A percentile compares a stretch with the other conserved stretches of the same genome.
These are phyloP conservation scores for Mayetiola destructor DNA, from an alignment of 2,888 invertebrate genomes.

Conservation along the genomic window DNA sequence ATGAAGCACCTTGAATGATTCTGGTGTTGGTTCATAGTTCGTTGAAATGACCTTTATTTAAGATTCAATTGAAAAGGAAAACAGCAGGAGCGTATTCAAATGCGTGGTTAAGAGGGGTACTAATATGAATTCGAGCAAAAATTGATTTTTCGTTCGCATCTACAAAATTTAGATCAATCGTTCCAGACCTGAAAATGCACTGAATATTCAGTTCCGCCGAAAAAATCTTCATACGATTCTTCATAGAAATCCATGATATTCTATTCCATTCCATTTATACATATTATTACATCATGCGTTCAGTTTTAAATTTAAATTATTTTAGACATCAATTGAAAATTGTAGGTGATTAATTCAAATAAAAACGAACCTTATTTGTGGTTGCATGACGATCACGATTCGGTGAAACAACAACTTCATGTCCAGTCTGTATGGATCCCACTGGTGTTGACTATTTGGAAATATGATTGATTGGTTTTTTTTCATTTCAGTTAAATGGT, in stretches of 20 bases:
- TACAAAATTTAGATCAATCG: too few relatives aligned
- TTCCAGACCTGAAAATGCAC: slow-evolving; percentile 4
- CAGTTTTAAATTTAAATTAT: background rate
- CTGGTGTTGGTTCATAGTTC: too few relatives aligned
- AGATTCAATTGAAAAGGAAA: too few relatives aligned
- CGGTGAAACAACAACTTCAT: slow-evolving; percentile 81
- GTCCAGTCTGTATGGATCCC: slow-evolving; percentile 80
- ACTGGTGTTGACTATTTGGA: slow-evolving; percentile 92
- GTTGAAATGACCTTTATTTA: too few relatives aligned
- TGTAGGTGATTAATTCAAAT: background rate
- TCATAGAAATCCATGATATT: background rate
- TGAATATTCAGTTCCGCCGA: background rate
- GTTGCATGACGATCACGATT: slow-evolving; percentile 73
- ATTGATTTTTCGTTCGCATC: too few relatives aligned
- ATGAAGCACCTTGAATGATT: too few relatives aligned
- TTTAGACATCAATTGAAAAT: background rate
- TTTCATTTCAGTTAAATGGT: too few relatives aligned
- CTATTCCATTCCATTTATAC: background rate
- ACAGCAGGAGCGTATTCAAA: too few relatives aligned
- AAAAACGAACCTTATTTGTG: slow-evolving; percentile 37
- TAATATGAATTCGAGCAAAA: too few relatives aligned
- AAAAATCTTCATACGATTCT: slow-evolving; percentile 4
- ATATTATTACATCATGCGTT: background rate
- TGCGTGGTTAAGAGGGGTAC: too few relatives aligned
- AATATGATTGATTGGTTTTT: too few relatives aligned